Conservation (phyloP, 2,797 vertebrate species). For the Fringilla coelebs region DNA sequence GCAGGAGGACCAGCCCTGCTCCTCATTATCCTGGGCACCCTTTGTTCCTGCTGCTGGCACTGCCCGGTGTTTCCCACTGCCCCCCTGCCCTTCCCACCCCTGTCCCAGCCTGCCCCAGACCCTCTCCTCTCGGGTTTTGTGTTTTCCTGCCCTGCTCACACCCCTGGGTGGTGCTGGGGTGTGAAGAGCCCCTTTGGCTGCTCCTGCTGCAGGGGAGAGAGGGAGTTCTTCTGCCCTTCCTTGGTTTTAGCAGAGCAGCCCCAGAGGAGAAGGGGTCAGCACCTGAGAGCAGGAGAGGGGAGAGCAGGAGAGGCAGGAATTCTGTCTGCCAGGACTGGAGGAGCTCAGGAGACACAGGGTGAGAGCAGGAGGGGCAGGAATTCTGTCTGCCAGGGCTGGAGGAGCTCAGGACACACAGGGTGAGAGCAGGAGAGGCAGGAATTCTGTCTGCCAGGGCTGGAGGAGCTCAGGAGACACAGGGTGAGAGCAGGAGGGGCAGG, state of each 20-base stretch:
- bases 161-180: not conserved
- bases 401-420: too few relatives aligned
- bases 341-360: too few relatives aligned
- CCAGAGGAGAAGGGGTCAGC: not conserved
- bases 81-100: not conserved
- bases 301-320: too few relatives aligned
- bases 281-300: not conserved
- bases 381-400: too few relatives aligned
- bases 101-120: not conserved
- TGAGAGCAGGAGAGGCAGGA: too few relatives aligned
- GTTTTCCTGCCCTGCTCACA: not conserved
- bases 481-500: too few relatives aligned
- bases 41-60: not conserved
- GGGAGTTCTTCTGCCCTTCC: not conserved
- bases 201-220: fast-evolving
- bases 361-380: too few relatives aligned
- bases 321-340: too few relatives aligned
- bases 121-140: not conserved
- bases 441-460: too few relatives aligned
- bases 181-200: not conserved
- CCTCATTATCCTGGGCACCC: not conserved
- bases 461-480: too few relatives aligned
- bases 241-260: fast-evolving
- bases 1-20: not conserved
- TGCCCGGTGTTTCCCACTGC: not conserved